A percentile compares a stretch with the other conserved stretches of the same genome.
These are phyloP conservation scores for Caretta caretta DNA, from an alignment of 2,113 vertebrate species.

Conservation along the genomic window DNA sequence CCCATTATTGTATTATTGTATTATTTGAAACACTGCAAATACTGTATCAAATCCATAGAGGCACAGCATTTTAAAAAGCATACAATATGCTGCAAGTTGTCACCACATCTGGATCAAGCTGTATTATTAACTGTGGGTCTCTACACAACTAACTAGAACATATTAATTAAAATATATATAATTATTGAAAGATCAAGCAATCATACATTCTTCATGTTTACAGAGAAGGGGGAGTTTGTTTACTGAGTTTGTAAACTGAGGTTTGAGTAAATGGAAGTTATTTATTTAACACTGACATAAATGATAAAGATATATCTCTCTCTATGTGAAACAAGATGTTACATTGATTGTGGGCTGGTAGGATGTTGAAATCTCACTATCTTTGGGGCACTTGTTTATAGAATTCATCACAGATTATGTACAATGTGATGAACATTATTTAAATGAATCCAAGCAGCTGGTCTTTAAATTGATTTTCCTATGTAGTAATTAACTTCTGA, in stretches of 20 bases:
- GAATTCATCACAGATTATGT: neutral
- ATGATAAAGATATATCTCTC: neutral
- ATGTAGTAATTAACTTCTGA: constrained; percentile 23
- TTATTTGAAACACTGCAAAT: neutral
- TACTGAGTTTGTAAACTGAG: neutral
- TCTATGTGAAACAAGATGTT: neutral
- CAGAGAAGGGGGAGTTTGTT: neutral
- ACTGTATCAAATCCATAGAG: neutral
- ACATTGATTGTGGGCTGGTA: neutral
- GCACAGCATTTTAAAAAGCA: neutral
- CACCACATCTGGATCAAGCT: neutral
- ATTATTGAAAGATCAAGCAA: neutral
- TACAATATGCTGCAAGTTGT: neutral
- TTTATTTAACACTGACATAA: neutral
- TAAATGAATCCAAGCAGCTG: constrained; percentile 7
- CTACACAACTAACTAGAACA: neutral
- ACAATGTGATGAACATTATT: constrained; percentile 10
- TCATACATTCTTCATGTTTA: neutral
- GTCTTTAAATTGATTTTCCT: constrained; percentile 31
- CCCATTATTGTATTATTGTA: neutral
- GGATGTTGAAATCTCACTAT: neutral
- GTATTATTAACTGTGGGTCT: neutral
- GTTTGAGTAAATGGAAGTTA: neutral
- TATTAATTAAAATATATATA: neutral
- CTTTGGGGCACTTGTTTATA: neutral